phyloP scores from a whole-genome alignment of 2,113 vertebrate genomes.

The Labrus mixtus region DNA sequence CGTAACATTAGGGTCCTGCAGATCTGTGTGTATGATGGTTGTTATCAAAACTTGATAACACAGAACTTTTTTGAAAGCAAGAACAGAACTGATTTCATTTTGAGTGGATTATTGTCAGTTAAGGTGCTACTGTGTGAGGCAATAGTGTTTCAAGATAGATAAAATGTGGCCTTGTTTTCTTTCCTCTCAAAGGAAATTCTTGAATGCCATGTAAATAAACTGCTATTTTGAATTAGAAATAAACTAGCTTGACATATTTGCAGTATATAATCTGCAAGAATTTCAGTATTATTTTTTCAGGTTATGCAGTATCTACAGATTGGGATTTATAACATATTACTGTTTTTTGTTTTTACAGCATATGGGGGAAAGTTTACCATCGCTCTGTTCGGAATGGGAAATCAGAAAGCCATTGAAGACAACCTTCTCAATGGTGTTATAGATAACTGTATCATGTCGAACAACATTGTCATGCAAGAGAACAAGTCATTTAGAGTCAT shows the following conservation, averaged over 20 bases:
- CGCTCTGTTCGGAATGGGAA: constrained; percentile 21
- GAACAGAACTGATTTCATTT: no score
- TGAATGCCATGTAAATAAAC: no score
- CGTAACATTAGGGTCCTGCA: no score
- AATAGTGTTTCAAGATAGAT: no score
- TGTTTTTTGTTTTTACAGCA: constrained; percentile 3
- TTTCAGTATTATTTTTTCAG: background rate
- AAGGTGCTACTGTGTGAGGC: no score
- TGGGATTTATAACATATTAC: background rate
- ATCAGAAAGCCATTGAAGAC: background rate
- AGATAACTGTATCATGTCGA: fast-evolving
- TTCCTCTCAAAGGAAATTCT: no score
- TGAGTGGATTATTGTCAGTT: no score
- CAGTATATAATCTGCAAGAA: background rate
- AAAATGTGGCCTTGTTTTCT: no score
- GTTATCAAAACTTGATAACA: no score
- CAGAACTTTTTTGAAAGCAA: no score
- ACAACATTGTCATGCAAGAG: background rate
- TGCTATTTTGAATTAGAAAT: background rate
- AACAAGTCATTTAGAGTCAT: background rate
- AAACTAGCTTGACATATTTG: background rate
- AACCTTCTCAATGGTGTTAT: background rate
- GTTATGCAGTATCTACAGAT: background rate
- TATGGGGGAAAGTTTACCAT: background rate
- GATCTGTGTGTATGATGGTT: no score